Conservation (phyloP, 2,797 vertebrate genomes). For the Echeneis naucrates region DNA sequence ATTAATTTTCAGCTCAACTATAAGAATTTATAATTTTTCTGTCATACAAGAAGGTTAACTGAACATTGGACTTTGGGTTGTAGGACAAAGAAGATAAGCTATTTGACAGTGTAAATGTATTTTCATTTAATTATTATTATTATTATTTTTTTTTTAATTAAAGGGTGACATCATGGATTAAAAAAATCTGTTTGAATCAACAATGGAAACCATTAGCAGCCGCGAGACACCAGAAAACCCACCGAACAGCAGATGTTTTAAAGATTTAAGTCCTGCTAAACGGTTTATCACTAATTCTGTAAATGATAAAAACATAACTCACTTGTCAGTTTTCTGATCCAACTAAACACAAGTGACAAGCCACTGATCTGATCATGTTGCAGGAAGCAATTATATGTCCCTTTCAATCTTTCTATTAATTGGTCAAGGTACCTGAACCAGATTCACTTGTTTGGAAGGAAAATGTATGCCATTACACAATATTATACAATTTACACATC, state of each 20-base stretch:
- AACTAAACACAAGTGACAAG: conserved; percentile 15
- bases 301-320: not conserved
- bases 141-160: too few species aligned
- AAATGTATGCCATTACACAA: conserved; percentile 25
- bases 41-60: not conserved
- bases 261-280: not conserved
- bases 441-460: conserved; percentile 25
- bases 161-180: too few species aligned
- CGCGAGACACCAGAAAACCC: not conserved
- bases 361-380: conserved; percentile 29
- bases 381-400: conserved; percentile 31
- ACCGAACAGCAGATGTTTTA: not conserved
- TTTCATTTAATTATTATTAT: too few species aligned
- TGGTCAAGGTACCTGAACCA: conserved; percentile 4
- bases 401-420: conserved; percentile 31
- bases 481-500: conserved; percentile 16
- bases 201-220: not conserved
- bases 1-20: not conserved
- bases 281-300: not conserved
- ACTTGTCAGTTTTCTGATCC: conserved; percentile 8
- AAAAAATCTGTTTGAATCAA: not conserved
- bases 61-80: not conserved
- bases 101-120: too few species aligned
- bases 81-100: not conserved
- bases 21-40: not conserved